phyloP scores from a whole-genome alignment of 1,140 invertebrate genomes.

The Drosophila nigromelanica region DNA sequence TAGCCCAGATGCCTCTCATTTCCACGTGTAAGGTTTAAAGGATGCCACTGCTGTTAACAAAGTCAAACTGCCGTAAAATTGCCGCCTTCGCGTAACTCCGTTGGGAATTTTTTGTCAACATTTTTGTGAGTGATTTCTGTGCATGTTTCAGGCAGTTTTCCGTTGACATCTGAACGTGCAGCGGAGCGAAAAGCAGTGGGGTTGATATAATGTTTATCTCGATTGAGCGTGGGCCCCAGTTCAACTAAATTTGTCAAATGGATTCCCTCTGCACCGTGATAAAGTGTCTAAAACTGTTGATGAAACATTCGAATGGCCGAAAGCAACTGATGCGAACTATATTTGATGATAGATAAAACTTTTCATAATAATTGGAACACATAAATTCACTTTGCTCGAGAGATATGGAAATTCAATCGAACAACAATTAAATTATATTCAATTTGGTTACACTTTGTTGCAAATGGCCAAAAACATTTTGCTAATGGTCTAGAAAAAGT shows the following conservation, averaged over 20 bases:
- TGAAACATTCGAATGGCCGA: neutral
- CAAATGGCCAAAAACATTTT: neutral
- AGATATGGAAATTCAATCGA: neutral
- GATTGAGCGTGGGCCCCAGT: neutral
- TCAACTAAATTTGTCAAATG: conserved; percentile 10
- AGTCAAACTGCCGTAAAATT: conserved; percentile 72
- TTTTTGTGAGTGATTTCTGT: conserved; percentile 67
- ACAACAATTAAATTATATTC: neutral
- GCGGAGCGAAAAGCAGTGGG: neutral
- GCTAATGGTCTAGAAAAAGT: neutral
- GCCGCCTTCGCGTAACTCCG: conserved; percentile 34
- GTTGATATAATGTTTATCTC: conserved; percentile 17
- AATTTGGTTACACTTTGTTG: neutral
- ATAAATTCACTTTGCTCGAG: neutral
- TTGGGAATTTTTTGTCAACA: conserved; percentile 50
- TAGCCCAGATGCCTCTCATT: conserved; percentile 12
- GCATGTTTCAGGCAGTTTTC: conserved; percentile 29
- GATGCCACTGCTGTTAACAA: conserved; percentile 45
- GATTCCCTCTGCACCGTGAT: neutral
- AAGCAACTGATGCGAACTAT: too few species aligned
- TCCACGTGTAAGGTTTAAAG: conserved; percentile 59
- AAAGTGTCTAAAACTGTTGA: neutral
- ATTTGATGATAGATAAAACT: neutral
- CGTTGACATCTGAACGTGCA: neutral
- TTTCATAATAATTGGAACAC: neutral